A percentile compares a stretch with the other conserved stretches of the same genome.
These are phyloP conservation scores for Delphinus delphis DNA, from an alignment of 2,113 vertebrate genomes.

Conservation along the genomic window DNA sequence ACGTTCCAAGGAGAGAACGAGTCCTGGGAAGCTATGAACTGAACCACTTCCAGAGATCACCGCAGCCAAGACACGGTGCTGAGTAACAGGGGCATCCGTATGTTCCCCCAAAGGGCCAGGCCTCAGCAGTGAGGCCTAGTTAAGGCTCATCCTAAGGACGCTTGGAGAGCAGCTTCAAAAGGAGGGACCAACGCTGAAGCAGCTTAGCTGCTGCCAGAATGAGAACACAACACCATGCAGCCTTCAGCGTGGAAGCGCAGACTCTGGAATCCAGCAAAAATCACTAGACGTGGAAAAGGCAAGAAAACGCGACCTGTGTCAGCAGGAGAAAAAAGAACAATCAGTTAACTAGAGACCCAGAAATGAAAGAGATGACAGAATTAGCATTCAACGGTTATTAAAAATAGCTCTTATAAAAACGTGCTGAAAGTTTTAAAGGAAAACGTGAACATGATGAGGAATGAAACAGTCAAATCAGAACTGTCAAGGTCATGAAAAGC, in stretches of 20 bases:
- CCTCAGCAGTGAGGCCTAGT: background rate
- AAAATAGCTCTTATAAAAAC: accelerated
- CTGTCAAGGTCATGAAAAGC: background rate
- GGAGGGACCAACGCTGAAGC: accelerated
- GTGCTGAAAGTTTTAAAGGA: background rate
- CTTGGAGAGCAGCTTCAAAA: background rate
- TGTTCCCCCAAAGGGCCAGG: background rate
- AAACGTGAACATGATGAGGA: background rate
- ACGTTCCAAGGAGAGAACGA: background rate
- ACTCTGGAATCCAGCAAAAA: background rate
- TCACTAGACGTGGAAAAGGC: background rate
- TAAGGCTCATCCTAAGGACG: background rate
- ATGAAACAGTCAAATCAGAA: background rate
- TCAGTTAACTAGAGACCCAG: background rate
- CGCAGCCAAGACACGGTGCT: background rate
- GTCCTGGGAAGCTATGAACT: background rate
- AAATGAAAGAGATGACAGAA: too few relatives aligned
- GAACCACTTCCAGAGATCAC: background rate
- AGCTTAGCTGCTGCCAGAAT: background rate
- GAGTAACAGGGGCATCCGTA: background rate
- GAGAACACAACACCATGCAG: accelerated
- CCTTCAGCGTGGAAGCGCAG: background rate
- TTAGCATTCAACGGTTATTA: background rate
- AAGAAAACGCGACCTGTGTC: too few relatives aligned
- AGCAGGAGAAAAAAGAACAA: background rate